A percentile compares a stretch with the other conserved stretches of the same genome.
Evolutionary conservation across 2,888 invertebrate species (phyloP).

Genomic region (Drosophila kuntzei): DNA sequence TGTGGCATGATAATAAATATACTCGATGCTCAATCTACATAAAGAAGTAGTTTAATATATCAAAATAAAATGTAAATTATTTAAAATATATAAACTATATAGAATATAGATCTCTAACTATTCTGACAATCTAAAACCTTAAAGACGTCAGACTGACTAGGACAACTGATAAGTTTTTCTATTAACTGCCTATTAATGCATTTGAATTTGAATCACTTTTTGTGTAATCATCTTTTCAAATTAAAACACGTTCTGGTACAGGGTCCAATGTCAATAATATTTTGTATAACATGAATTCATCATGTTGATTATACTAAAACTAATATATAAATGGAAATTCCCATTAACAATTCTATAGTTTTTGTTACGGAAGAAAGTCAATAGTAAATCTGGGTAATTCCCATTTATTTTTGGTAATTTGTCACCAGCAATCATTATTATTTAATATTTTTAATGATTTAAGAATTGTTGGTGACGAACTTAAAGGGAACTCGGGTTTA

Average conservation of each 20-base stretch:
- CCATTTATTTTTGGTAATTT: not conserved
- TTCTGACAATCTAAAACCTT: not conserved
- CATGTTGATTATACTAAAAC: not conserved
- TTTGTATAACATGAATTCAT: too few species aligned
- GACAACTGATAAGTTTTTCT: too few species aligned
- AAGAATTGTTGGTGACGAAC: too few species aligned
- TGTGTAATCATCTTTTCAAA: not conserved
- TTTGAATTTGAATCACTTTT: not conserved
- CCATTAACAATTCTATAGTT: not conserved
- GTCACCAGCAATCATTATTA: not conserved
- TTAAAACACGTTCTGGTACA: too few species aligned
- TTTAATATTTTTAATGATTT: too few species aligned
- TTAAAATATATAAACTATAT: not conserved
- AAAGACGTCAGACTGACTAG: too few species aligned
- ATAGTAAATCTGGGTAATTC: not conserved
- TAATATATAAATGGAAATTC: not conserved
- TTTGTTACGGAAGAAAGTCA: not conserved
- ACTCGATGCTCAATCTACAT: constrained; percentile 16
- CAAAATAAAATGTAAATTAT: not conserved
- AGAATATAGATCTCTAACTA: not conserved
- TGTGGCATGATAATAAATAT: constrained; percentile 24
- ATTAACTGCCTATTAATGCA: too few species aligned
- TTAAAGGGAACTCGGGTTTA: too few species aligned
- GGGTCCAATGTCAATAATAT: not conserved
- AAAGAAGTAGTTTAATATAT: not conserved